Conservation (phyloP, 2,888 invertebrate species). For the Caenorhabditis sulstoni region DNA sequence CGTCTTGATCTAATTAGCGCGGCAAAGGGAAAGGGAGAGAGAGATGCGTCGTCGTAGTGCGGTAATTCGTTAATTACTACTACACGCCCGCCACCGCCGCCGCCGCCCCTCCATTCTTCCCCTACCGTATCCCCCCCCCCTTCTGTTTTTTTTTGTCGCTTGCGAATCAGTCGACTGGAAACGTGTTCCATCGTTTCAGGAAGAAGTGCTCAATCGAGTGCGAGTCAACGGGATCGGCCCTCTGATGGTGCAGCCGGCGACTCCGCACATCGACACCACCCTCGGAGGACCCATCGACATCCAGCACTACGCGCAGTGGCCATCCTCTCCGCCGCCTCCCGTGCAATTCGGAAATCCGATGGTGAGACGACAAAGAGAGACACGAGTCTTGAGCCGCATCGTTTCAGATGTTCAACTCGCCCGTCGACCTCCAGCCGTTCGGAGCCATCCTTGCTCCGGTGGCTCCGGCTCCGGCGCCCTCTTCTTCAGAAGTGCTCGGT, state of each 20-base stretch:
- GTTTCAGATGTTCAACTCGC: slow-evolving; percentile 48
- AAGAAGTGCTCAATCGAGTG: slow-evolving; percentile 77
- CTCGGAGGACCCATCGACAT: slow-evolving; percentile 87
- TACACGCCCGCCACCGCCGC: slow-evolving; percentile 19
- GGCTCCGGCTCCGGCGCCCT: background rate
- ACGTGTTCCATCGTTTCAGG: slow-evolving; percentile 71
- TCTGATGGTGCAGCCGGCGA: slow-evolving; percentile 93
- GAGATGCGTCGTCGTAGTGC: slow-evolving; percentile 44
- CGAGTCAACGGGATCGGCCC: slow-evolving; percentile 93
- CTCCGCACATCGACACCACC: slow-evolving; percentile 86
- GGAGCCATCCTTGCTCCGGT: slow-evolving; percentile 30
- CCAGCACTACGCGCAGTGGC: slow-evolving; percentile 90
- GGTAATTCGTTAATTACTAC: slow-evolving; percentile 60
- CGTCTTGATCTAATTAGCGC: slow-evolving; percentile 56
- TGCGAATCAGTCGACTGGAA: slow-evolving; percentile 41
- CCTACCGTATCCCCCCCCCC: slow-evolving; percentile 2
- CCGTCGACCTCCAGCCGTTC: slow-evolving; percentile 37
- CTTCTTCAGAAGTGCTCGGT: slow-evolving; percentile 21
- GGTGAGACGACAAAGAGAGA: slow-evolving; percentile 9
- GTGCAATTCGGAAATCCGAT: slow-evolving; percentile 40
- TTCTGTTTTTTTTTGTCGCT: slow-evolving; percentile 33
- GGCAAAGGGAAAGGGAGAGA: slow-evolving; percentile 19
- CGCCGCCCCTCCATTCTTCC: background rate
- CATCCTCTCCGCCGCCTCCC: slow-evolving; percentile 12
- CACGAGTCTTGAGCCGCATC: no score